Percentiles rank a stretch among this genome's conserved stretches.
phyloP scores from a whole-genome alignment of 2,888 invertebrate species.

The Protophormia terraenovae region DNA sequence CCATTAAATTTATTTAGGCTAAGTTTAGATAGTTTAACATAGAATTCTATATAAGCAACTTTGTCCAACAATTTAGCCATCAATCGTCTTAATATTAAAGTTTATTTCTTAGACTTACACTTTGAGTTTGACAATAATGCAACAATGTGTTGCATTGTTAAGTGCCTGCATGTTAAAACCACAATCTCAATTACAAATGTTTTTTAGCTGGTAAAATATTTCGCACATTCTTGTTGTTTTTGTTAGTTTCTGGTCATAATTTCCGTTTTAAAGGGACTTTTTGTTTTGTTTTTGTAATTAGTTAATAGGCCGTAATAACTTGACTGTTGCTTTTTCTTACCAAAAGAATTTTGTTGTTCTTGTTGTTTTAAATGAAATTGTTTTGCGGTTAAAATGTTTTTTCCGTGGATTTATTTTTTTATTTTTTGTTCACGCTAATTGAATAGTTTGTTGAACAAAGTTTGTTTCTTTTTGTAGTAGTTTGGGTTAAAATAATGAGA shows the following conservation, averaged over 20 bases:
- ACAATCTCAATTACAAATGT: slow-evolving; percentile 21
- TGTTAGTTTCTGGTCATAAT: slow-evolving; percentile 20
- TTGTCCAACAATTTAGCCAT: no score
- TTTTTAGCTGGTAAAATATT: neutral
- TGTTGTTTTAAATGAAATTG: neutral
- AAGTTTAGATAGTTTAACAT: no score
- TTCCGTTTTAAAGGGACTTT: slow-evolving; percentile 16
- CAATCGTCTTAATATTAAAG: neutral
- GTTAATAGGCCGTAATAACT: slow-evolving; percentile 10
- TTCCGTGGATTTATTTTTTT: neutral
- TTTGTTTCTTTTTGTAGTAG: neutral
- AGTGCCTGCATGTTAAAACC: neutral
- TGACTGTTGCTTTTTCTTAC: neutral
- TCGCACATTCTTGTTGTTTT: neutral
- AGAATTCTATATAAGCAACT: no score
- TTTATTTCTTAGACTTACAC: no score
- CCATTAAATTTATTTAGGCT: no score
- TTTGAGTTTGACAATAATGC: neutral
- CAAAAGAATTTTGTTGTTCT: neutral
- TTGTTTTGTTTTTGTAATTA: neutral
- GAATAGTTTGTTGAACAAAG: neutral
- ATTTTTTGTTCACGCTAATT: neutral
- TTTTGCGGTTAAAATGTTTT: slow-evolving; percentile 24
- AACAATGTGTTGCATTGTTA: neutral
- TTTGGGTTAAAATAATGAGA: neutral